Evolutionary conservation across 2,888 invertebrate genomes (phyloP).

Genomic region (Lasius fuliginosus): DNA sequence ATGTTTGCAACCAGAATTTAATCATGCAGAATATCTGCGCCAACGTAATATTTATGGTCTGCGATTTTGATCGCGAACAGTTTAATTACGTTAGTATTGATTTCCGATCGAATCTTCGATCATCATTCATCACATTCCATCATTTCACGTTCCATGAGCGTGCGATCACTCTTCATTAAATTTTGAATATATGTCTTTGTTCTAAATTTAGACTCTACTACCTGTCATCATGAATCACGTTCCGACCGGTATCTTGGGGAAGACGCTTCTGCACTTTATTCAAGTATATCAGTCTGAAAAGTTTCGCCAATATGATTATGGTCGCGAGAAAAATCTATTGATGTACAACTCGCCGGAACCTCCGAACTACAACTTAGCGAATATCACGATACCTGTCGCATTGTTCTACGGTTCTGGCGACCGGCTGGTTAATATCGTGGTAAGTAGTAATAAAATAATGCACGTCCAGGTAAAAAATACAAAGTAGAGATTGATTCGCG

Average conservation of each 20-base stretch:
- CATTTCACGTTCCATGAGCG: too few species aligned
- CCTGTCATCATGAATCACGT: conserved; percentile 90
- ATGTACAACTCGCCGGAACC: conserved; percentile 88
- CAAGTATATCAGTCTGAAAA: conserved; percentile 88
- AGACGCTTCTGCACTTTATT: conserved; percentile 91
- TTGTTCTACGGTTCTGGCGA: conserved; percentile 91
- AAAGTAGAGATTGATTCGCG: not conserved
- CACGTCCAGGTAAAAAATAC: too few species aligned
- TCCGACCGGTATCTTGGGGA: conserved; percentile 92
- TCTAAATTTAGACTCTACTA: conserved; percentile 85
- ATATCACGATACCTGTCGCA: conserved; percentile 89
- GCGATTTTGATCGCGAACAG: conserved; percentile 91
- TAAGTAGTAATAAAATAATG: conserved; percentile 80
- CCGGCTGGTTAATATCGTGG: conserved; percentile 89
- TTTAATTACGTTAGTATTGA: conserved; percentile 88
- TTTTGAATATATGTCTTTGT: not conserved
- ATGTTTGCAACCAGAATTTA: conserved; percentile 89
- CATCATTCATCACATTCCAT: too few species aligned
- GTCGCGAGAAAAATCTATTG: conserved; percentile 88
- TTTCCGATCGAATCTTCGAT: not conserved
- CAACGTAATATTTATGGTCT: conserved; percentile 91
- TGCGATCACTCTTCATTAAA: not conserved
- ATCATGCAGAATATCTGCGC: conserved; percentile 89
- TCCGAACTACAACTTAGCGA: conserved; percentile 89
- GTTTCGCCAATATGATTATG: conserved; percentile 92